Conservation (phyloP, 2,113 vertebrate species). For the Actenoides lindsayi region DNA sequence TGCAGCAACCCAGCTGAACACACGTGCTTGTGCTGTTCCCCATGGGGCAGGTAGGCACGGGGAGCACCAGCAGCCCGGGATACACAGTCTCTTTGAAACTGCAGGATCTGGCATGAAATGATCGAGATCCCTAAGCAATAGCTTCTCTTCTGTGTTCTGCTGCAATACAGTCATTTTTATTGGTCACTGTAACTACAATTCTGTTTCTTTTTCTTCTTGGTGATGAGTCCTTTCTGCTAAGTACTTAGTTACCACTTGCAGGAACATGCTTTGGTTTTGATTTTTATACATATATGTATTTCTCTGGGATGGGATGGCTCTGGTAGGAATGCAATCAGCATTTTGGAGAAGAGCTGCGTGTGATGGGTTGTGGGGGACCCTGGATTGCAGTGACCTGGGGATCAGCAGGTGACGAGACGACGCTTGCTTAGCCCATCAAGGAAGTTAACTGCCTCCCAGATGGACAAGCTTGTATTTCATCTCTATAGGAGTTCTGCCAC, state of each 20-base stretch:
- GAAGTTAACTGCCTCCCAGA: neutral
- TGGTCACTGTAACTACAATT: neutral
- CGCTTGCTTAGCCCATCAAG: neutral
- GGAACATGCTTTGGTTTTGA: neutral
- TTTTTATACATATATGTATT: neutral
- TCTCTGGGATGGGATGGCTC: neutral
- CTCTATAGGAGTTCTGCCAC: neutral
- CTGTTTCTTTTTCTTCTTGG: neutral
- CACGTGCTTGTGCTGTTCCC: neutral
- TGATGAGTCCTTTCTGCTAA: neutral
- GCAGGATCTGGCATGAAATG: neutral
- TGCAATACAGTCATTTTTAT: neutral
- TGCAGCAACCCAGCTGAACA: neutral
- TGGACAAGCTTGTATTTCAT: neutral
- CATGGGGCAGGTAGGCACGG: neutral
- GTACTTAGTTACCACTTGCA: neutral
- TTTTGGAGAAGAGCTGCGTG: neutral
- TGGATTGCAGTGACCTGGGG: neutral
- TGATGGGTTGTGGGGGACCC: neutral
- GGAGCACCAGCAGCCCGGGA: neutral
- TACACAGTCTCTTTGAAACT: neutral
- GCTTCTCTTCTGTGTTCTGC: neutral
- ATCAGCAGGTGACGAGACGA: neutral
- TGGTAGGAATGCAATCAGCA: neutral
- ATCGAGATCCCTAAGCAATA: neutral